These are phyloP conservation scores for Hydrolagus affinis DNA, from an alignment of 2,113 vertebrate genomes.

Conservation along the genomic window DNA sequence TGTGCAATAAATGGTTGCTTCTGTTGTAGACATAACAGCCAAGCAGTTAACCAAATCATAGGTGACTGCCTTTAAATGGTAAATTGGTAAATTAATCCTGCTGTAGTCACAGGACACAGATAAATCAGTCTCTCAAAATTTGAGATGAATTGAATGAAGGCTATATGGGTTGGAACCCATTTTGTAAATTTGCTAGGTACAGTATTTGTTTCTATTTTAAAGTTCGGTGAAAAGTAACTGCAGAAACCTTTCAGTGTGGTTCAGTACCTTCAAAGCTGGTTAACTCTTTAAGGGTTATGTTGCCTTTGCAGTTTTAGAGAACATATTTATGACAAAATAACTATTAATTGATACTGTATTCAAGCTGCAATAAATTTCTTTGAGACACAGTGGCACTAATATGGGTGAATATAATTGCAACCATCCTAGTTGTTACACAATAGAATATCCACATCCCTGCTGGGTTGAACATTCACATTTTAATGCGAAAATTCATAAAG, in stretches of 20 bases:
- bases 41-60: background rate
- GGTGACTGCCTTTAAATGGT: background rate
- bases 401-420: background rate
- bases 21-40: background rate
- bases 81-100: background rate
- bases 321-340: too few relatives aligned
- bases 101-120: background rate
- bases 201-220: too few relatives aligned
- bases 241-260: too few relatives aligned
- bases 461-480: background rate
- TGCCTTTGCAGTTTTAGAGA: too few relatives aligned
- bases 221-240: too few relatives aligned
- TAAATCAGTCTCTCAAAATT: background rate
- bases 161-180: background rate
- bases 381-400: background rate
- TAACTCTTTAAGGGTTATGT: too few relatives aligned
- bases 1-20: background rate
- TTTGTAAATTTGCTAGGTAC: too few relatives aligned
- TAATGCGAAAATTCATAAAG: background rate
- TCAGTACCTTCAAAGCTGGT: too few relatives aligned
- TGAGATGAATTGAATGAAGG: background rate
- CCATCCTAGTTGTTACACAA: background rate
- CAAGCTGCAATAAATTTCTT: background rate
- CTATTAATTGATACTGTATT: too few relatives aligned
- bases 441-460: background rate